Evolutionary conservation across 2,113 vertebrate genomes (phyloP).

Genomic region (Ptilorrhoa leucosticta): DNA sequence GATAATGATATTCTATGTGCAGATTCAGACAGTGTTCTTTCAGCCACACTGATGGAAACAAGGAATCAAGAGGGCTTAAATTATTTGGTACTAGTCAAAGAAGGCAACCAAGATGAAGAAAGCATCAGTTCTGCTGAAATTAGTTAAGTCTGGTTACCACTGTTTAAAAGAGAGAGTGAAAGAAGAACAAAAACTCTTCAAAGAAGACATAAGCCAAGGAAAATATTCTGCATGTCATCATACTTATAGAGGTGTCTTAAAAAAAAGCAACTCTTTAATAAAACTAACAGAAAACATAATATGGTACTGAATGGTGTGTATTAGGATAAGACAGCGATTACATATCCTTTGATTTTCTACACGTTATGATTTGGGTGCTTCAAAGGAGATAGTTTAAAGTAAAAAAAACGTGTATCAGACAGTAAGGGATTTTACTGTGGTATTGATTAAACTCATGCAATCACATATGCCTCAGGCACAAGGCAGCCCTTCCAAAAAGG

Average conservation of each 20-base stretch:
- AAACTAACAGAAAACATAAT: neutral
- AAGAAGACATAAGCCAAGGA: constrained; percentile 35
- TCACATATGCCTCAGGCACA: neutral
- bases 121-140: constrained; percentile 16
- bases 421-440: neutral
- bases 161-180: neutral
- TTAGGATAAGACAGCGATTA: neutral
- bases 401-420: neutral
- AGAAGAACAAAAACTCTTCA: constrained; percentile 34
- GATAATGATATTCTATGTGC: neutral
- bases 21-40: constrained; percentile 10
- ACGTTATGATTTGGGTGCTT: neutral
- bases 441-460: neutral
- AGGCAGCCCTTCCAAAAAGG: neutral
- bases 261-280: neutral
- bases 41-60: constrained; percentile 46
- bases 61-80: constrained; percentile 70
- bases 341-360: neutral
- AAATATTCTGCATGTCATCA: neutral
- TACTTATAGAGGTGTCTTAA: neutral
- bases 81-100: constrained; percentile 67
- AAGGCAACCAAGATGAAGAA: neutral
- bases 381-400: neutral
- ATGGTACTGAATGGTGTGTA: neutral
- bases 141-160: neutral